Base-by-base conservation (phyloP, 2,797 vertebrate species). In the Novumbra hubbsi region DNA sequence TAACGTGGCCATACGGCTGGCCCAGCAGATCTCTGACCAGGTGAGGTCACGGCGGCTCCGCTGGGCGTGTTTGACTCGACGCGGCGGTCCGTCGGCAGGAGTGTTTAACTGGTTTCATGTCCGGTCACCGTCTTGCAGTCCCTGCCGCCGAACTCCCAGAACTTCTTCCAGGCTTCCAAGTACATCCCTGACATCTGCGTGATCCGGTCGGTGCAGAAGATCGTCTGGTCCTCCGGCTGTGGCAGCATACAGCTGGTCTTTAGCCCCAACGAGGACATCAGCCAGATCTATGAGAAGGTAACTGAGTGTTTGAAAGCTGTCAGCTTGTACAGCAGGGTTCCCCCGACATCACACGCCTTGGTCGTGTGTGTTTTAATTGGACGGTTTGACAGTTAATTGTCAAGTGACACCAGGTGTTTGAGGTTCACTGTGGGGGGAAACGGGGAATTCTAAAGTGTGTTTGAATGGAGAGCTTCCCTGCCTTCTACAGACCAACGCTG, bases 271-370 rank as follows among this genome's bases (percentile, higher is more conserved):
- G 95, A 96, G 66, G 95, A 96, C 85, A 94, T 96, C 1, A 95
- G 94, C 90, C 96, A 95, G 91, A 94, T 96, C 85, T 96, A 96
- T 65, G 95, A 96, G 79, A 96, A 96, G 94, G 95, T 96, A 49
- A 30, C 30, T 16, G 5, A 65, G 15, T 68, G 67, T 16, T 11
- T 68, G 34, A 41, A 7, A 2, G 41, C 41, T 41, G 41, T 45
- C 41, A 12, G 41, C 14, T 45, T 45, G 41, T 41, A 41, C 41
- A 41, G 41, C 32, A 32, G 32, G 2, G 32, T 32, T 41, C 41
- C 41, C 41, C 41, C 34, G n/a, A n/a, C n/a, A n/a, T n/a, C n/a
- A n/a, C n/a, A n/a, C n/a, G n/a, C n/a, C n/a, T n/a, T n/a, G n/a
- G n/a, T n/a, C n/a, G n/a, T n/a, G 49, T 50, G 49, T 50, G 49